Base-by-base conservation (phyloP, 2,888 invertebrate genomes). In the Nasonia oneida region DNA sequence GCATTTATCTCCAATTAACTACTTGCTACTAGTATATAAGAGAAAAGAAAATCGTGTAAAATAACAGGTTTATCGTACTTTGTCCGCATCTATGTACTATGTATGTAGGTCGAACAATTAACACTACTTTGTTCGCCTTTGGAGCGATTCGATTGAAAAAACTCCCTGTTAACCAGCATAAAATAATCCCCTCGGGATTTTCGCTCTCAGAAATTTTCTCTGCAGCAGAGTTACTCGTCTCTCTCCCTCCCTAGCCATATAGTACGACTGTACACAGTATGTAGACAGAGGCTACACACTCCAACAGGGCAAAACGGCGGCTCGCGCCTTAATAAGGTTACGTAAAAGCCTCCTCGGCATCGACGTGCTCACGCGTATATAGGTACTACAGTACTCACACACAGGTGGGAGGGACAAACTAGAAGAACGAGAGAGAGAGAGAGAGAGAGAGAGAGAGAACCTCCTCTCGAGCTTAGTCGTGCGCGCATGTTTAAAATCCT, bases 301-400 rank as follows among this genome's bases (percentile, higher is more conserved):
- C n/a, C 39, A 3, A 29, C 61, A 70, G 12, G 15, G 73, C 29
- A 50, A 29, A 71, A 53, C 33, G 76, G 76, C 53, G 61, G 5
- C 81, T 71, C 42, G 85, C 84, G 86, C 87, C 90, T 91, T 90
- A 90, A 90, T 91, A 91, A 90, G 90, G 90, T 91, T 91, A 90
- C 90, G 88, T 89, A 91, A 91, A 88, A 80, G 87, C 77, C 64
- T 39, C 57, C 33, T 23, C 61, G 33, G 1, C 29, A 57, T 67
- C 47, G 64, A 67, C 61, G 29, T 18, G 6, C 75, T 23, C 61
- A 61, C 23, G 8, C 61, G 6, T 18, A 18, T 15, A 18, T 18
- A n/a, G 18, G 15, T n/a, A 61, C 57, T 18, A 29, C 29, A 29
- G 1, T 29, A 53, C 53, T 53, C 18, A 61, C 57, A n/a, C 23